Conservation (phyloP, 2,888 invertebrate genomes). For the Amphipyra tragopoginis region DNA sequence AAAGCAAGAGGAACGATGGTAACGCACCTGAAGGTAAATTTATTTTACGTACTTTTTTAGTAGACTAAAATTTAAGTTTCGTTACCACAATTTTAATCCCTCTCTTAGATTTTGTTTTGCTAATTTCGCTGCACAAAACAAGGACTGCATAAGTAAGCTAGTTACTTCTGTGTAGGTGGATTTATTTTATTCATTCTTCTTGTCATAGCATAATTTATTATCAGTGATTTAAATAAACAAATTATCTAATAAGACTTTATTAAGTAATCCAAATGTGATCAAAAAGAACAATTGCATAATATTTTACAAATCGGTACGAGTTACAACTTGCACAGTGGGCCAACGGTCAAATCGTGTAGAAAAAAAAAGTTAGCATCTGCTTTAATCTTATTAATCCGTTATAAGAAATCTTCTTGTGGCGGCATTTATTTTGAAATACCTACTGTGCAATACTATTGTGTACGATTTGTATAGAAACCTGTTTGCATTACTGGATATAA, state of each 20-base stretch:
- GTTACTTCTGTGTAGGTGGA: background rate
- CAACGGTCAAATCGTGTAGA: constrained; percentile 43
- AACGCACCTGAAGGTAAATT: constrained; percentile 83
- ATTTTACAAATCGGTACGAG: constrained; percentile 19
- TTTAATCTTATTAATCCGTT: constrained; percentile 16
- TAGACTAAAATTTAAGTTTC: background rate
- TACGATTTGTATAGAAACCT: constrained; percentile 37
- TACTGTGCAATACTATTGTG: constrained; percentile 32
- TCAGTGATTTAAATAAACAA: constrained; percentile 9
- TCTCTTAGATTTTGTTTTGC: background rate
- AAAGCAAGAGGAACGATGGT: constrained; percentile 86
- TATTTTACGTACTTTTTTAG: background rate
- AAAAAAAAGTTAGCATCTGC: constrained; percentile 23
- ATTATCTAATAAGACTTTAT: constrained; percentile 10
- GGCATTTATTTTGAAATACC: constrained; percentile 26
- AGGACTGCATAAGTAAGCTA: constrained; percentile 1
- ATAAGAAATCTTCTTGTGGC: constrained; percentile 19
- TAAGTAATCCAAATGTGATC: background rate
- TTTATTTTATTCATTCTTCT: background rate
- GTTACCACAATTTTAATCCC: background rate
- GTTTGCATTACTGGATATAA: constrained; percentile 34
- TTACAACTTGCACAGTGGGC: constrained; percentile 44
- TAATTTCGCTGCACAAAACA: background rate
- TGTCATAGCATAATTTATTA: background rate
- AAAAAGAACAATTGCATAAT: constrained; percentile 31